These are phyloP conservation scores for Mustela nigripes DNA, from an alignment of 2,113 vertebrate genomes.

Conservation along the genomic window DNA sequence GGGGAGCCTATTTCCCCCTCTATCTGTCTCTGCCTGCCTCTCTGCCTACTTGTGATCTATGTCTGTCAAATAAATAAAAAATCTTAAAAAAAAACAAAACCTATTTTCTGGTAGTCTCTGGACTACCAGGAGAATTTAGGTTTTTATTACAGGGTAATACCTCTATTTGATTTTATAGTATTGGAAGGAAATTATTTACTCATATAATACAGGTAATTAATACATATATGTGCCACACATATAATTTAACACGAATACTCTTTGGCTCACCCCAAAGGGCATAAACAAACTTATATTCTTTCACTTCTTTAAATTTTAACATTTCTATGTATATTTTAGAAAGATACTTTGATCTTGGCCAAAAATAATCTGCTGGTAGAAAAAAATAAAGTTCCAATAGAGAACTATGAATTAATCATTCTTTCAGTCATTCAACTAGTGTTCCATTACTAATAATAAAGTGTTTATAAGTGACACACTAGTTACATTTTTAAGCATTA, in stretches of 20 bases:
- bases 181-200: constrained; percentile 12
- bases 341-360: constrained; percentile 44
- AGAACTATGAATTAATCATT: constrained; percentile 56
- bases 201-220: constrained; percentile 11
- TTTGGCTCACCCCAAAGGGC: constrained; percentile 7
- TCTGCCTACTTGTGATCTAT: no score
- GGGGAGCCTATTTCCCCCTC: no score
- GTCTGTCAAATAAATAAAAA: no score
- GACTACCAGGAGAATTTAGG: constrained; percentile 43
- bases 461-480: constrained; percentile 4
- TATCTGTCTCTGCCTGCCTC: no score
- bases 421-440: constrained; percentile 51
- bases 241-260: constrained; percentile 40
- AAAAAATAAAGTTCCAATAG: background rate
- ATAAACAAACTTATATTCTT: constrained; percentile 12
- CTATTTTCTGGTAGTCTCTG: constrained; percentile 16
- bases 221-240: background rate
- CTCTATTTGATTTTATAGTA: constrained; percentile 30
- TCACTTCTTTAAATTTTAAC: constrained; percentile 44
- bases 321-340: constrained; percentile 44
- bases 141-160: background rate
- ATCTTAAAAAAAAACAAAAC: background rate
- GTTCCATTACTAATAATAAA: constrained; percentile 56
- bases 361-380: constrained; percentile 28
- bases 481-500: constrained; percentile 56